phyloP scores from a whole-genome alignment of 2,797 vertebrate species.

The Euphonia xanthogaster region DNA sequence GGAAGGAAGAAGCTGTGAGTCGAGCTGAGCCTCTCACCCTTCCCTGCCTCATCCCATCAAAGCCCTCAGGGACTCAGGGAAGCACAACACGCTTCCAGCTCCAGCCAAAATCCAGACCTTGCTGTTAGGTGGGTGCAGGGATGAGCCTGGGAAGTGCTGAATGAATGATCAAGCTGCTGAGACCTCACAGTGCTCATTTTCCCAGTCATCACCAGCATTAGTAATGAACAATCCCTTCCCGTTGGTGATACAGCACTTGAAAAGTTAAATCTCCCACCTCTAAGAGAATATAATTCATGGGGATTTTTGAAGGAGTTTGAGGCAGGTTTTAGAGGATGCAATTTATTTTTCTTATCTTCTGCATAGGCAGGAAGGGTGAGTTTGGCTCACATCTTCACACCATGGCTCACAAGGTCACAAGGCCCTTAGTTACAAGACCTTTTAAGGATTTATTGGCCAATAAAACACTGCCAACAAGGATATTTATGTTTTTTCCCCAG shows the following conservation, averaged over 20 bases:
- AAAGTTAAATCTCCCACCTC: not conserved
- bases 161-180: not conserved
- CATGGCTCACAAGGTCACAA: not conserved
- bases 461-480: not conserved
- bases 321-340: not conserved
- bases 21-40: not conserved
- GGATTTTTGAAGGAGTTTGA: not conserved
- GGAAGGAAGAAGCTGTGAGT: not conserved
- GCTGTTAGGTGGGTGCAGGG: not conserved
- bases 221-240: not conserved
- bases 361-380: not conserved
- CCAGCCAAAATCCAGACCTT: not conserved
- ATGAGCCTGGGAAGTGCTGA: not conserved
- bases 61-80: not conserved
- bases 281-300: not conserved
- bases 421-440: not conserved
- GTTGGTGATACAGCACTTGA: not conserved
- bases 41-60: constrained; percentile 15
- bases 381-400: not conserved
- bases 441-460: not conserved
- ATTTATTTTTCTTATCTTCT: not conserved
- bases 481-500: not conserved
- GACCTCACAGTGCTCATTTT: not conserved
- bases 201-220: not conserved
- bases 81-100: not conserved